Base-by-base conservation (phyloP, 1,140 invertebrate genomes). In the Meloidogyne chitwoodi region DNA sequence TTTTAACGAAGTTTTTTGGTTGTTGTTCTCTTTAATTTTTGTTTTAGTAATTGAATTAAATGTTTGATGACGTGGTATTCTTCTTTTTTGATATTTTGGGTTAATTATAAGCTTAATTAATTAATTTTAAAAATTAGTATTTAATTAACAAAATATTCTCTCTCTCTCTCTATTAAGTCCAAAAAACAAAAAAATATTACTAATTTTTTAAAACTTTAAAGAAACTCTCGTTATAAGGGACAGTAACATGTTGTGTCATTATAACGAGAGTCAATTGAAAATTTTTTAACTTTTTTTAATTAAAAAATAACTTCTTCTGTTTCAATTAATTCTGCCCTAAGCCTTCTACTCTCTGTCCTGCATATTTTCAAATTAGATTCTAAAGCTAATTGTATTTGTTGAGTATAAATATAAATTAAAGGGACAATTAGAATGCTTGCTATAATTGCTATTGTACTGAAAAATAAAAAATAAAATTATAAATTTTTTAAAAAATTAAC, bases 401-500 rank as follows among this genome's bases (percentile, higher is more conserved):
- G 70, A 12, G 64, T 34, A 24, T 73, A 73, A 14, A 22, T 26
- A n/a, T 64, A 73, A 64, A 64, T n/a, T 38, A 73, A 34, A 8
- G 70, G 70, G 11, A 73, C 29, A 8, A 73, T 19, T 11, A 73
- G 24, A 26, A 73, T 64, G 64, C 48, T 73, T 2, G 41, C 19
- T 27, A 73, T 73, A 11, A 22, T 29, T 5, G 70, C 70, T 19
- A 19, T 4, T 38, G 70, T 73, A 31, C 70, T 73, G 14, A 63
- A 56, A 48, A n/a, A n/a, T n/a, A n/a, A 31, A 26, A 27, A 27
- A 63, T 8, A 29, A n/a, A 61, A 8, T 16, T 61, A 27, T 4
- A 31, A 72, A 8, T 31, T 26, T 16, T 12, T 38, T 19, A 26
- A 22, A 22, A 16, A 24, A 56, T 26, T 26, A 14, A 72, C 70